A percentile compares a stretch with the other conserved stretches of the same genome.
phyloP scores from a whole-genome alignment of 2,797 vertebrate genomes.

The Intellagama lesueurii region DNA sequence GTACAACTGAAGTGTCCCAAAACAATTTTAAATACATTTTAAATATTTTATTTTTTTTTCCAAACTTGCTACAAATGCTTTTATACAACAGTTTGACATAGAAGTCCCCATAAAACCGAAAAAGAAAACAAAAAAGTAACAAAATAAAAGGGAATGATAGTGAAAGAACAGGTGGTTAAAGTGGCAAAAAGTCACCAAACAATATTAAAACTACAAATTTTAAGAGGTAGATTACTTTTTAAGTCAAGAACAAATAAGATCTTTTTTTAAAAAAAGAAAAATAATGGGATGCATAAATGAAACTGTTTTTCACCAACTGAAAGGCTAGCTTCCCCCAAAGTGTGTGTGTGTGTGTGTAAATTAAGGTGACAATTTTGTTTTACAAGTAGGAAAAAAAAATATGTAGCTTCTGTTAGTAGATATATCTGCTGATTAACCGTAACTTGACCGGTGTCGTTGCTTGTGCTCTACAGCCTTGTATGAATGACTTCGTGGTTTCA shows the following conservation, averaged over 20 bases:
- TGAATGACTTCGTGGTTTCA: slow-evolving; percentile 34
- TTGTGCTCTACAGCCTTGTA: slow-evolving; percentile 61
- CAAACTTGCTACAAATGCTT: slow-evolving; percentile 88
- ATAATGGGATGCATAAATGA: slow-evolving; percentile 69
- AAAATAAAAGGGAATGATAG: slow-evolving; percentile 85
- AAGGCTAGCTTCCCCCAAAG: slow-evolving; percentile 47
- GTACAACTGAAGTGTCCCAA: slow-evolving; percentile 84
- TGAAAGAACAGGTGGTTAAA: slow-evolving; percentile 76
- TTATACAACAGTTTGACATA: slow-evolving; percentile 82
- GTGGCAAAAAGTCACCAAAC: slow-evolving; percentile 83
- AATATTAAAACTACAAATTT: slow-evolving; percentile 81
- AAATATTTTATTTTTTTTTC: slow-evolving; percentile 86
- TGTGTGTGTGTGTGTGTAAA: slow-evolving; percentile 12
- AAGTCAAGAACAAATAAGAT: slow-evolving; percentile 70
- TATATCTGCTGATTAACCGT: slow-evolving; percentile 56
- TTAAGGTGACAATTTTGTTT: slow-evolving; percentile 25
- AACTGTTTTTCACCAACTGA: slow-evolving; percentile 61
- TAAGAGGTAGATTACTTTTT: slow-evolving; percentile 85
- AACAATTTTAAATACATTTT: slow-evolving; percentile 92
- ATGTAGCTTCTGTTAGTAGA: slow-evolving; percentile 49
- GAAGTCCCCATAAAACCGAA: slow-evolving; percentile 74
- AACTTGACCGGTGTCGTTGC: slow-evolving; percentile 52
- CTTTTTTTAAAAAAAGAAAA: not conserved
- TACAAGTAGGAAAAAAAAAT: slow-evolving; percentile 52
- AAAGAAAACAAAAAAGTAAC: slow-evolving; percentile 78